These are phyloP conservation scores for Dysidea cf. avara DNA, from an alignment of 37 sponge, comb jelly and placozoan species.

Conservation along the genomic window DNA sequence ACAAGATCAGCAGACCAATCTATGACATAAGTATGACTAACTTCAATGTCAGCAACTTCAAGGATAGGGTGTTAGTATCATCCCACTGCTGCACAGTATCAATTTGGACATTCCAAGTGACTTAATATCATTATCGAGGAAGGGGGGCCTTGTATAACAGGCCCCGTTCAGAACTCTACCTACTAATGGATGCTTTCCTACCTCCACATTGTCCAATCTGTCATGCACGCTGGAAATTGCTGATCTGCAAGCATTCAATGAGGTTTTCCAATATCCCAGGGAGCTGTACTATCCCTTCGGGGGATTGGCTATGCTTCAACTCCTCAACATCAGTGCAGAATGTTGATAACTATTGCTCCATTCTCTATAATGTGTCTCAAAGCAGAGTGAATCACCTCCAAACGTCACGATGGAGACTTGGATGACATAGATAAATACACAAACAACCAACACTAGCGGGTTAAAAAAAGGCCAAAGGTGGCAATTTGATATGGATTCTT, in stretches of 20 bases:
- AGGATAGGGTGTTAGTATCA: conserved; percentile 11
- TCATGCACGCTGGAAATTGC: conserved; percentile 32
- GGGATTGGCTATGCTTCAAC: too few relatives aligned
- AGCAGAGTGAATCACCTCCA: too few relatives aligned
- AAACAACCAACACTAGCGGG: too few relatives aligned
- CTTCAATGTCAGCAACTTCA: conserved; percentile 27
- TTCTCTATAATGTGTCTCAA: too few relatives aligned
- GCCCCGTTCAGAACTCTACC: conserved; percentile 16
- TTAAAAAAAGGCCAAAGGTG: too few relatives aligned
- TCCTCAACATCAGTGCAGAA: too few relatives aligned
- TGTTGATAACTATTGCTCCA: too few relatives aligned
- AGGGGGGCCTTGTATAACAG: conserved; percentile 31
- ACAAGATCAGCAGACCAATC: too few relatives aligned
- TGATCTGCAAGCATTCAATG: conserved; percentile 37
- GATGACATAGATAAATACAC: too few relatives aligned
- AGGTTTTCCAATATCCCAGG: conserved; percentile 16
- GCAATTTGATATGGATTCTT: too few relatives aligned
- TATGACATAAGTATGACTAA: conserved; percentile 36
- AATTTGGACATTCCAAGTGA: conserved; percentile 19
- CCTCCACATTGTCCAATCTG: conserved; percentile 17
- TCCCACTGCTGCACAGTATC: background rate
- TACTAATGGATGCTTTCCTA: conserved; percentile 45
- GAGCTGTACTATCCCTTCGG: too few relatives aligned
- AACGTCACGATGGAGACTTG: too few relatives aligned
- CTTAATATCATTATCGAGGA: conserved; percentile 13